Percentiles rank a stretch among this genome's conserved stretches.
Conservation (phyloP, 2,888 invertebrate species). For the Caenorhabditis panamensis region DNA sequence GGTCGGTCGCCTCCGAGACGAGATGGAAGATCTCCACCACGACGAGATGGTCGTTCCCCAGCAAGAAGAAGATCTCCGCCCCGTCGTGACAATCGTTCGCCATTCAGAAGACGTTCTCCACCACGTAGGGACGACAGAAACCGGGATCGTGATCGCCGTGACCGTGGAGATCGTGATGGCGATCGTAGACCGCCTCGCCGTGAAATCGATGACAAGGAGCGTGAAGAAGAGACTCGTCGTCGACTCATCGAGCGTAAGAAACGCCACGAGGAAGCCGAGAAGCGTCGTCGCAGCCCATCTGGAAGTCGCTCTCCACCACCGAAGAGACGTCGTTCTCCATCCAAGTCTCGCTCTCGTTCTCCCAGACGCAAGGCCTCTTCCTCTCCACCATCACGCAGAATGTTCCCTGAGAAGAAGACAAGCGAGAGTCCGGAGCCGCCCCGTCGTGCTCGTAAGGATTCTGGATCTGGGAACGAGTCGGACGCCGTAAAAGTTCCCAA, state of each 20-base stretch:
- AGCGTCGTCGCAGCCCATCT: background rate
- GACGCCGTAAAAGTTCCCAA: constrained; percentile 21
- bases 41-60: constrained; percentile 20
- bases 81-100: constrained; percentile 20
- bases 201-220: constrained; percentile 44
- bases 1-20: constrained; percentile 24
- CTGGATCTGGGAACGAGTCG: constrained; percentile 14
- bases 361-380: background rate
- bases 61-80: too few relatives aligned
- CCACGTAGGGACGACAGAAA: constrained; percentile 12
- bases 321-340: constrained; percentile 1
- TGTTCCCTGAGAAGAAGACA: constrained; percentile 25
- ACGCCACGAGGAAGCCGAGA: constrained; percentile 53
- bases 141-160: background rate
- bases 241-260: constrained; percentile 54
- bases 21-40: constrained; percentile 7
- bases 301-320: constrained; percentile 11
- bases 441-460: constrained; percentile 20
- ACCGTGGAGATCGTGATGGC: constrained; percentile 32
- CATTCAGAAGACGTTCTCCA: constrained; percentile 34
- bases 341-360: background rate
- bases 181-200: constrained; percentile 27
- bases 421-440: constrained; percentile 7
- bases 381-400: constrained; percentile 24
- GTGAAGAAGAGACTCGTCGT: constrained; percentile 60